phyloP scores from a whole-genome alignment of 2,113 vertebrate genomes.

The Eulemur macaco region DNA sequence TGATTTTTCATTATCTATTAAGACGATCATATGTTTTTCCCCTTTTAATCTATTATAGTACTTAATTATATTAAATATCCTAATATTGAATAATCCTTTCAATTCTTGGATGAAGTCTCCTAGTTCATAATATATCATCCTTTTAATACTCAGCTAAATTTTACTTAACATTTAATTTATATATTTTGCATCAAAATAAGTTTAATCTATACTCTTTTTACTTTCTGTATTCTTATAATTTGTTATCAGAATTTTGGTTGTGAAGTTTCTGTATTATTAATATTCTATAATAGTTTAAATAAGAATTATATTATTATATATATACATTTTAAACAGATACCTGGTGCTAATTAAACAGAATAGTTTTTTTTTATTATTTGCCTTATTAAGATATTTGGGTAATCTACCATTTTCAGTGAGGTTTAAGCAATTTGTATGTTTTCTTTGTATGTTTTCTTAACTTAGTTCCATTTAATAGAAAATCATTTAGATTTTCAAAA shows the following conservation, averaged over 20 bases:
- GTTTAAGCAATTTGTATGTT: neutral
- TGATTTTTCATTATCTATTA: conserved; percentile 17
- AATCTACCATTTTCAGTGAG: neutral
- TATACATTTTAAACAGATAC: neutral
- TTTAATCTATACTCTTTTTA: neutral
- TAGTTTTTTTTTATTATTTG: neutral
- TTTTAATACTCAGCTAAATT: conserved; percentile 15
- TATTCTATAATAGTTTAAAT: neutral
- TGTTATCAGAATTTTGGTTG: neutral
- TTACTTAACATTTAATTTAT: conserved; percentile 27
- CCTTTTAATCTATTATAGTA: conserved; percentile 35
- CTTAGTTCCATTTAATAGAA: neutral
- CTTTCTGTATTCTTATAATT: neutral
- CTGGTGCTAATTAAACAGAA: neutral
- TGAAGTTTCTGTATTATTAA: neutral
- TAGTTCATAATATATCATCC: neutral
- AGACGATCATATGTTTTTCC: neutral
- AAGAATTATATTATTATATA: neutral
- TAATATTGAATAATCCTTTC: conserved; percentile 37
- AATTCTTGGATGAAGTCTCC: neutral
- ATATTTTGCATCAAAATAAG: neutral
- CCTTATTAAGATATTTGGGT: neutral
- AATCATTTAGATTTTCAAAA: neutral
- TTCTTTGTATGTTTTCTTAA: neutral
- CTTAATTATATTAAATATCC: conserved; percentile 16